Percentiles rank a stretch among this genome's conserved stretches.
Evolutionary conservation across 1,140 invertebrate genomes (phyloP).

Genomic region (Plectrocnemia conspersa): DNA sequence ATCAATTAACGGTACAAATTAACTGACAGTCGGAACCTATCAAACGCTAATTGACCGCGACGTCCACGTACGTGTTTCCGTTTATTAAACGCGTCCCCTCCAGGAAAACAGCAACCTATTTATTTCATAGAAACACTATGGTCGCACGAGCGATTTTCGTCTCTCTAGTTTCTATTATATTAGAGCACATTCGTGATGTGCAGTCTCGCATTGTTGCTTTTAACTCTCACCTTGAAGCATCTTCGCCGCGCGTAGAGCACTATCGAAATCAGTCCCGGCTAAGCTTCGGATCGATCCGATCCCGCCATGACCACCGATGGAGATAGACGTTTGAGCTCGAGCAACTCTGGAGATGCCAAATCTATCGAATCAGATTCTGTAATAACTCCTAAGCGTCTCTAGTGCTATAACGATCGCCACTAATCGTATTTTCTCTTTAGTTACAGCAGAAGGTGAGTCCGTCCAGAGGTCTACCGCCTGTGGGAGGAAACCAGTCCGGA

Average conservation of each 20-base stretch:
- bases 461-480: conserved; percentile 6
- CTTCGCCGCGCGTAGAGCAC: neutral
- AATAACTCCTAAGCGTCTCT: too few species aligned
- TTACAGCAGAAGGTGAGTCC: conserved; percentile 30
- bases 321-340: neutral
- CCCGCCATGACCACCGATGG: neutral
- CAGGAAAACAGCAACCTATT: too few species aligned
- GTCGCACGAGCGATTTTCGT: conserved; percentile 6
- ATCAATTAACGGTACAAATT: too few species aligned
- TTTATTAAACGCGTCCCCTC: too few species aligned
- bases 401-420: too few species aligned
- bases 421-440: conserved; percentile 28
- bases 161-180: conserved; percentile 17
- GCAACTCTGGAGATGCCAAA: too few species aligned
- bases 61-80: too few species aligned
- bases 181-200: conserved; percentile 5
- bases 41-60: too few species aligned
- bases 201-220: conserved; percentile 20
- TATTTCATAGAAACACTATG: too few species aligned
- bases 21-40: too few species aligned
- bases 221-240: conserved; percentile 19
- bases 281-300: neutral
- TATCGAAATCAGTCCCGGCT: conserved; percentile 12
- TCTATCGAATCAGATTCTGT: too few species aligned
- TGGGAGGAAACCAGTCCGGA: conserved; percentile 36